These are phyloP conservation scores for Volucella inanis DNA, from an alignment of 2,888 invertebrate genomes.

Conservation along the genomic window DNA sequence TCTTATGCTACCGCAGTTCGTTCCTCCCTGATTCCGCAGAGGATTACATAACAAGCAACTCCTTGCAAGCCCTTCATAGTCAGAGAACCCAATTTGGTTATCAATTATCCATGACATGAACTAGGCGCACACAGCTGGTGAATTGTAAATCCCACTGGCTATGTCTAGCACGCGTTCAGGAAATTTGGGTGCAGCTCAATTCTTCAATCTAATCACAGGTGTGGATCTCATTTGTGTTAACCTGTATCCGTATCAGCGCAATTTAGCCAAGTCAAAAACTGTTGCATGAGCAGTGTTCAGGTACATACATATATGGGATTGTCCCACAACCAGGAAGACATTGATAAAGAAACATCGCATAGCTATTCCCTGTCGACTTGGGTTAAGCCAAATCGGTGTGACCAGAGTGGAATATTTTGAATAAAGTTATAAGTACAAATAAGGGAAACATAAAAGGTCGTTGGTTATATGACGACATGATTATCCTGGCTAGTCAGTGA, in stretches of 20 bases:
- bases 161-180: background rate
- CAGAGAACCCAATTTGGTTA: slow-evolving; percentile 46
- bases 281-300: slow-evolving; percentile 41
- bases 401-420: too few species aligned
- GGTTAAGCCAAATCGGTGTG: too few species aligned
- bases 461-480: too few species aligned
- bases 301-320: slow-evolving; percentile 29
- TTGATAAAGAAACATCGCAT: too few species aligned
- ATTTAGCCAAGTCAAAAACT: slow-evolving; percentile 15
- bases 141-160: slow-evolving; percentile 39
- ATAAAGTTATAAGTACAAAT: too few species aligned
- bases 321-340: slow-evolving; percentile 6
- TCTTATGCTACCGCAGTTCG: background rate
- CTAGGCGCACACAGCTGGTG: slow-evolving; percentile 35
- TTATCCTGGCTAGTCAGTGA: too few species aligned
- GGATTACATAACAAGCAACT: slow-evolving; percentile 45
- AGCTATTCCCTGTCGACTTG: too few species aligned
- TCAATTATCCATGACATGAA: slow-evolving; percentile 56
- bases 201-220: slow-evolving; percentile 61
- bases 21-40: background rate
- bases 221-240: slow-evolving; percentile 51
- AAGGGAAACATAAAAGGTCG: too few species aligned
- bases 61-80: background rate
- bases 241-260: slow-evolving; percentile 37
- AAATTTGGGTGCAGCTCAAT: slow-evolving; percentile 52